phyloP scores from a whole-genome alignment of 1,140 invertebrate genomes.

The Ips typographus region DNA sequence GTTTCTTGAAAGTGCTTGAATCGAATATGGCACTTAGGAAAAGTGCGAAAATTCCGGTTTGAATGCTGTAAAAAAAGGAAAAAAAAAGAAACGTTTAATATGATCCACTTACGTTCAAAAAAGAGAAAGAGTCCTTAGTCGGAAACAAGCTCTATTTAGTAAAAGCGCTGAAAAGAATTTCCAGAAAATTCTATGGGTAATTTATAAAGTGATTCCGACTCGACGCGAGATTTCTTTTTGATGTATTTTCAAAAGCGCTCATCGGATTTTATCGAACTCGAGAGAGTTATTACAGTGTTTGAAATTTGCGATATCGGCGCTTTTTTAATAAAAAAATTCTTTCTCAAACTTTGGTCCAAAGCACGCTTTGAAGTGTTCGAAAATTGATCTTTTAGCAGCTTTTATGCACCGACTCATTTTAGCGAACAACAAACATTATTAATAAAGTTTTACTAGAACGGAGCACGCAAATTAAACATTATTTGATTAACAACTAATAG shows the following conservation, averaged over 20 bases:
- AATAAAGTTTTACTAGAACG: neutral
- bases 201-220: constrained; percentile 19
- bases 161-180: constrained; percentile 14
- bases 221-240: constrained; percentile 17
- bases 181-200: constrained; percentile 21
- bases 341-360: neutral
- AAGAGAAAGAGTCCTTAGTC: neutral
- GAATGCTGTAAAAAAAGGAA: neutral
- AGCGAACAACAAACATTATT: too few species aligned
- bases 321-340: constrained; percentile 8
- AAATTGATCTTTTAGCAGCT: too few species aligned
- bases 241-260: constrained; percentile 24
- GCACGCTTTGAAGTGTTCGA: too few species aligned
- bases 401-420: too few species aligned
- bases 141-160: constrained; percentile 20
- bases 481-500: neutral
- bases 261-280: constrained; percentile 16
- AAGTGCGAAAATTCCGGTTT: neutral
- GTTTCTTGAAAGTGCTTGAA: neutral
- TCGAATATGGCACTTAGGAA: neutral
- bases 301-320: constrained; percentile 19
- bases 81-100: neutral
- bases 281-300: constrained; percentile 17
- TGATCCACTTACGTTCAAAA: neutral
- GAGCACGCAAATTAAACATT: neutral